A percentile compares a stretch with the other conserved stretches of the same genome.
These are phyloP conservation scores for Heliocidaris erythrogramma DNA, from an alignment of 35 echinoderm and acorn worm species.

Conservation along the genomic window DNA sequence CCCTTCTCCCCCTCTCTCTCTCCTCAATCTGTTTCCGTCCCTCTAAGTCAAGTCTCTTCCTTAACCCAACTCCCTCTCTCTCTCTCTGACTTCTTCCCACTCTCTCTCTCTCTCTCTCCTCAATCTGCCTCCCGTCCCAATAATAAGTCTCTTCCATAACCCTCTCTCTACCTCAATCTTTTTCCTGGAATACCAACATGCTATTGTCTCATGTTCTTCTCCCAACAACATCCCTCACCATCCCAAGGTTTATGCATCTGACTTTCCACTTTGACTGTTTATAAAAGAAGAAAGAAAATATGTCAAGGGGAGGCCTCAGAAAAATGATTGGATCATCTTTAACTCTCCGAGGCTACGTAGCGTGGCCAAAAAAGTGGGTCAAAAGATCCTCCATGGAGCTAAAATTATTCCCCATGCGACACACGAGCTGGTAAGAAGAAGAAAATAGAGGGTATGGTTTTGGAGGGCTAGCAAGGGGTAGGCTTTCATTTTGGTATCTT, in stretches of 20 bases:
- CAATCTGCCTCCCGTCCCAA: no score
- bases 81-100: no score
- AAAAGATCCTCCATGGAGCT: constrained; percentile 15
- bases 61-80: no score
- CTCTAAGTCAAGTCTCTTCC: no score
- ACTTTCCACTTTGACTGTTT: background rate
- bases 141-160: no score
- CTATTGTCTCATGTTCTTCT: no score
- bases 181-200: no score
- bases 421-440: background rate
- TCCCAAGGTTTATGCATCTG: background rate
- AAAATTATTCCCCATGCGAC: constrained; percentile 2
- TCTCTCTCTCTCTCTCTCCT: no score
- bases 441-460: background rate
- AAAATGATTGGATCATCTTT: constrained; percentile 14
- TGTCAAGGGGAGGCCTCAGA: background rate
- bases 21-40: no score
- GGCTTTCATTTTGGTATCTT: background rate
- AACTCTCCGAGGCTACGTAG: background rate
- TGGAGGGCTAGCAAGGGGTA: background rate
- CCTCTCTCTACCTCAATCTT: no score
- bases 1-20: no score
- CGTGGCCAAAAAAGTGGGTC: background rate
- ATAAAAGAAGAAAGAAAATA: constrained; percentile 1
- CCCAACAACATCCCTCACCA: background rate